Evolutionary conservation across 2,888 invertebrate genomes (phyloP).

Genomic region (Falcaria lacertinaria): DNA sequence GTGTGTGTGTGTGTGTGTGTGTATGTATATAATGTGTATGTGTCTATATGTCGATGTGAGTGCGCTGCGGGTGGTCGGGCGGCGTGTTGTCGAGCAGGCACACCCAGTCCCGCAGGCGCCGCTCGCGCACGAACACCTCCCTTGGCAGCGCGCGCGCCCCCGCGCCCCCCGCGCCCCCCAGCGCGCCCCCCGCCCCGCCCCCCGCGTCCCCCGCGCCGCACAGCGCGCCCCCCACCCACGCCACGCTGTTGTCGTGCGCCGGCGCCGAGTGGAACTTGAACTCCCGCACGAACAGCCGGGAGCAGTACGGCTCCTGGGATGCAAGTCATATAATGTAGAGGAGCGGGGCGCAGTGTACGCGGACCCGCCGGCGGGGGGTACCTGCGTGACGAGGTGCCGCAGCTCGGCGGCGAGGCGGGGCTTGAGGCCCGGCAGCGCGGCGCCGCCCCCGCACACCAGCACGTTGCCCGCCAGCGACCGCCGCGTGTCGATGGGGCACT

Average conservation of each 20-base stretch:
- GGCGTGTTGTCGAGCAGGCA: constrained; percentile 81
- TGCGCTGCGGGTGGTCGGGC: constrained; percentile 43
- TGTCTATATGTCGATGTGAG: constrained; percentile 8
- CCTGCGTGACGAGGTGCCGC: constrained; percentile 78
- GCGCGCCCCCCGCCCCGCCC: constrained; percentile 83
- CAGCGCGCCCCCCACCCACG: constrained; percentile 90
- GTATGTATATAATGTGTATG: too few relatives aligned
- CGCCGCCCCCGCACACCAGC: constrained; percentile 91
- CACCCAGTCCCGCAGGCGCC: constrained; percentile 91
- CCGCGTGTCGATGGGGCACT: constrained; percentile 92
- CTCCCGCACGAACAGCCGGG: constrained; percentile 32
- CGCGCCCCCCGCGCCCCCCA: constrained; percentile 81
- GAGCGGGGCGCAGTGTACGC: too few relatives aligned
- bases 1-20: background rate
- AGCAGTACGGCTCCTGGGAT: constrained; percentile 18
- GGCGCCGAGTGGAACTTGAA: constrained; percentile 91
- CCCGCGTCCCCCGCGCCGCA: constrained; percentile 43
- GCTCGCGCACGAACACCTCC: constrained; percentile 85
- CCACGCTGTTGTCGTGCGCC: constrained; percentile 86
- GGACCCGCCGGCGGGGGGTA: too few relatives aligned
- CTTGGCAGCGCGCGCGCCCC: constrained; percentile 85
- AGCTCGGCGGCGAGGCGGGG: constrained; percentile 90
- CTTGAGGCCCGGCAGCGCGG: constrained; percentile 90
- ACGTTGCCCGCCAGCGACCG: constrained; percentile 89
- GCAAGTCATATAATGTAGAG: too few relatives aligned